Conservation (phyloP, 1,140 invertebrate species). For the Procambarus virginalis region DNA sequence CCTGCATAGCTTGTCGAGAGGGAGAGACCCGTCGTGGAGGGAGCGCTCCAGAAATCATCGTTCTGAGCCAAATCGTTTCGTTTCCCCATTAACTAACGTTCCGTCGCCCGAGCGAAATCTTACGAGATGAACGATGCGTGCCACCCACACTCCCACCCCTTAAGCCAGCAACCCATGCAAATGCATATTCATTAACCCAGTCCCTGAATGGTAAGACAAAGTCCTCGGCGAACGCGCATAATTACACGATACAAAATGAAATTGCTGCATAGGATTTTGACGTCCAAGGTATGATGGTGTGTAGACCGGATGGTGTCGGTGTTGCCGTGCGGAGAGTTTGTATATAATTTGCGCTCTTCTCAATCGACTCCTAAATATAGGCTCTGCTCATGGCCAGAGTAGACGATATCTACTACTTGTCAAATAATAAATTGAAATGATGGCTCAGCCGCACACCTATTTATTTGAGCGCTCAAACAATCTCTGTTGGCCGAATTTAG, state of each 20-base stretch:
- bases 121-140: background rate
- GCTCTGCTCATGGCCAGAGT: background rate
- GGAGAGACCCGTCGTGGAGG: slow-evolving; percentile 4
- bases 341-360: slow-evolving; percentile 1
- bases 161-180: slow-evolving; percentile 17
- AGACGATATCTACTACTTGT: background rate
- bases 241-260: slow-evolving; percentile 51
- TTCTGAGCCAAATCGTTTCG: background rate
- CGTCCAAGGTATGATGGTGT: slow-evolving; percentile 28
- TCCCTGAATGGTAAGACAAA: slow-evolving; percentile 48
- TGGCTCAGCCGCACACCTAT: background rate
- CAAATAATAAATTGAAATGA: background rate
- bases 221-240: slow-evolving; percentile 39
- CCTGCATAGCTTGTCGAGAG: slow-evolving; percentile 45
- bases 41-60: background rate
- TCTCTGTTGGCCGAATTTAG: background rate
- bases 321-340: slow-evolving; percentile 6
- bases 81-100: background rate
- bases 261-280: slow-evolving; percentile 42
- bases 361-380: background rate
- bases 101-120: background rate
- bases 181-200: slow-evolving; percentile 49
- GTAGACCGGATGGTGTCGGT: slow-evolving; percentile 31
- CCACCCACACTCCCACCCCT: background rate
- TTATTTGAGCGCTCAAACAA: background rate